Percentiles rank a stretch among this genome's conserved stretches.
Evolutionary conservation across 2,113 vertebrate genomes (phyloP).

Genomic region (Atlantisia rogersi): DNA sequence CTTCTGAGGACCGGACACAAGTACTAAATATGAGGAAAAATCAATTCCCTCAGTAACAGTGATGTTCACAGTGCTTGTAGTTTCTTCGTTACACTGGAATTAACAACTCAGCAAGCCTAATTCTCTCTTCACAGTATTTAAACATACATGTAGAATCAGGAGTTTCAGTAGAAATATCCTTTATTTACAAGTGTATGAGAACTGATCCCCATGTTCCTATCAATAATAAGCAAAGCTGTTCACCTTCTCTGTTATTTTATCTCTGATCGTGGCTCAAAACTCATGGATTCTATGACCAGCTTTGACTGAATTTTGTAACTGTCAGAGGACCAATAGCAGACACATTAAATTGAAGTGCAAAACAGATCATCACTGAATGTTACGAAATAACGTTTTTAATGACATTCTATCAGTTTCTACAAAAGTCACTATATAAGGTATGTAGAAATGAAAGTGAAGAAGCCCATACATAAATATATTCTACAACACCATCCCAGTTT

Average conservation of each 20-base stretch:
- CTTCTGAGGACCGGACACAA: not conserved
- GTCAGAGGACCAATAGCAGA: not conserved
- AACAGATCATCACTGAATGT: not conserved
- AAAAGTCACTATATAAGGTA: not conserved
- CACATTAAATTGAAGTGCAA: not conserved
- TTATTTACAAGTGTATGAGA: not conserved
- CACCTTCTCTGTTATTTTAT: not conserved
- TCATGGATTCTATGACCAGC: not conserved
- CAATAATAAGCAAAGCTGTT: not conserved
- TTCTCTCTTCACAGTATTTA: not conserved
- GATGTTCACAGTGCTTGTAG: not conserved
- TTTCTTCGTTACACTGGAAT: not conserved
- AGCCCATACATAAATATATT: not conserved
- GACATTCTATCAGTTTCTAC: not conserved
- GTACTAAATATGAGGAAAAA: not conserved
- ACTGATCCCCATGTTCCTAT: not conserved
- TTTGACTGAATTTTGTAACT: not conserved
- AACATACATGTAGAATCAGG: not conserved
- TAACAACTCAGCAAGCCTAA: not conserved
- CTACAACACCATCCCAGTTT: not conserved
- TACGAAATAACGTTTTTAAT: not conserved
- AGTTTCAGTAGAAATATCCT: not conserved
- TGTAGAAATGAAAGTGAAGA: not conserved
- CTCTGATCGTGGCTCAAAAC: not conserved
- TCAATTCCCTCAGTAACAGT: not conserved